Evolutionary conservation across 1,140 invertebrate species (phyloP), one percentile per base, ranked within the genome.

Genomic region (Samia ricini): DNA sequence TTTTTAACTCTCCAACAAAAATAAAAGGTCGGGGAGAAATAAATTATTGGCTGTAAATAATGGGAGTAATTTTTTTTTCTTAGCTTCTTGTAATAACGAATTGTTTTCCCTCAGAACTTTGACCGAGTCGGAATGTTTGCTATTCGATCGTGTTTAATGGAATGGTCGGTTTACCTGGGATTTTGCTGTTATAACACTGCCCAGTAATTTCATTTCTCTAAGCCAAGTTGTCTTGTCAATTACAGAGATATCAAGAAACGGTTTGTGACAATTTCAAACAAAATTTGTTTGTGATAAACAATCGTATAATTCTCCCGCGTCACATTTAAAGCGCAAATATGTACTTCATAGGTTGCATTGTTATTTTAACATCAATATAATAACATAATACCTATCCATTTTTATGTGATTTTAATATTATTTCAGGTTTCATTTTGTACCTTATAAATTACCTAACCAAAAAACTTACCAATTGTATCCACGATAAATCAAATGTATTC

Each of bases 41-140:
- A 42, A 42, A 42, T 42, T 42, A 42, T 42, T 42, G 33, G 33
- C 33, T 42, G 33, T 42, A 42, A 42, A 42, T 42, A 42, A 42
- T 15, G 33, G 12, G 33, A 42, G 33, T 42, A 1, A 42, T 42
- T 42, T 42, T 15, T 42, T 42, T 12, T 42, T 26, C 26, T 26
- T 26, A 42, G 33, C 33, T 4, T 15, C 8, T 15, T 42, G 33
- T 42, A 42, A 42, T 42, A 42, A 42, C 10, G 33, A 42, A 42
- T 42, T 42, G 33, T 42, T 42, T 42, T 42, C 33, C 3, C 33
- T 42, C 15, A 10, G 33, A 42, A 42, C 33, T 42, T 42, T 42
- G 33, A 15, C 33, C 33, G 33, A 12, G 33, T 10, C 33, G 33
- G 33, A 15, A 42, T 42, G 33, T 42, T 15, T 42, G 33, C n/a